These are phyloP conservation scores for Tenthredo notha DNA, from an alignment of 2,888 invertebrate genomes.

Conservation along the genomic window DNA sequence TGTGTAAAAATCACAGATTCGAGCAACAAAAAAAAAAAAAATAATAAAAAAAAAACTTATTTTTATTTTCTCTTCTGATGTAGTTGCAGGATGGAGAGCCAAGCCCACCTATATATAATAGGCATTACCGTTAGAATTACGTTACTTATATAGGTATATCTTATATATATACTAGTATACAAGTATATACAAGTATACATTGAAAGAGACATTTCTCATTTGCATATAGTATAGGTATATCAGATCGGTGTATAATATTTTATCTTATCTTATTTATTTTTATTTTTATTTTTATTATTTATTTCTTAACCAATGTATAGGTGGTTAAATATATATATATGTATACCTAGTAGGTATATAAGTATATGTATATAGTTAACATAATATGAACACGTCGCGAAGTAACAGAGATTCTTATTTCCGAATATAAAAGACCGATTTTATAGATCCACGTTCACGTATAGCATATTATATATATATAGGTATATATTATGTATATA, in stretches of 20 bases:
- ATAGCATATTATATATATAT: neutral
- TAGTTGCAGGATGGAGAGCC: no score
- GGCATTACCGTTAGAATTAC: no score
- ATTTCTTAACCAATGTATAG: neutral
- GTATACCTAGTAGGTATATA: neutral
- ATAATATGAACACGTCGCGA: no score
- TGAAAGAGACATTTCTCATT: conserved; percentile 61
- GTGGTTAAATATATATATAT: no score
- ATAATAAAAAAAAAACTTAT: no score
- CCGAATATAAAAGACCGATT: conserved; percentile 20
- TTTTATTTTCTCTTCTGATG: no score
- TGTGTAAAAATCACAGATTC: no score
- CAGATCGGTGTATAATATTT: conserved; percentile 69
- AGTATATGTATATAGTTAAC: neutral
- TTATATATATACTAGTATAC: neutral
- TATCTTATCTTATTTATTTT: neutral
- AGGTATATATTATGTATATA: no score
- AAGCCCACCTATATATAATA: no score
- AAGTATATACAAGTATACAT: neutral
- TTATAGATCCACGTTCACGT: conserved; percentile 16
- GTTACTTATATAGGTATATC: no score
- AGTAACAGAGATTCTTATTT: neutral
- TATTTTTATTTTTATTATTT: neutral
- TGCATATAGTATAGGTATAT: conserved; percentile 66
- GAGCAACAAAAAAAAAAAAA: no score